phyloP scores from a whole-genome alignment of 2,113 vertebrate genomes.

The Arenaria interpres region DNA sequence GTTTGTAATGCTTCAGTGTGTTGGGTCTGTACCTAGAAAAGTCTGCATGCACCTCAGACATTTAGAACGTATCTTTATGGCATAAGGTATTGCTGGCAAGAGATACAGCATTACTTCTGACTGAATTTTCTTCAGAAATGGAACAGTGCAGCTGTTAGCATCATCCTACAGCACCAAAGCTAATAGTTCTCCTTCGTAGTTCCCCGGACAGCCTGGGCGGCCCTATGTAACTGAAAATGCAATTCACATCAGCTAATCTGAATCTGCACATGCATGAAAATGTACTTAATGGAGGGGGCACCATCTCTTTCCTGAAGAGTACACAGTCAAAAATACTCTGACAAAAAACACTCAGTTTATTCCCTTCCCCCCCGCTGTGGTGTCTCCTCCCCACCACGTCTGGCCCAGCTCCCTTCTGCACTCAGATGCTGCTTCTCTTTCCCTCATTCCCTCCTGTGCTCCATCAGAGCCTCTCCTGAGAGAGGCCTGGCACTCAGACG shows the following conservation, averaged over 20 bases:
- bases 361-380: not conserved
- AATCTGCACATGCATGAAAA: not conserved
- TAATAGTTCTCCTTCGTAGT: not conserved
- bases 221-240: not conserved
- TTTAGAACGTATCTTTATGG: not conserved
- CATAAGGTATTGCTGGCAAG: not conserved
- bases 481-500: not conserved
- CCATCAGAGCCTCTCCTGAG: not conserved
- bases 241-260: not conserved
- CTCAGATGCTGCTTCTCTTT: not conserved
- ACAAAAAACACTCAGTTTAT: not conserved
- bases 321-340: not conserved
- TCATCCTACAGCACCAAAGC: not conserved
- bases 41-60: not conserved
- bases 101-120: not conserved
- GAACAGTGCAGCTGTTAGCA: not conserved
- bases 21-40: not conserved
- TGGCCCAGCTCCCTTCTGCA: not conserved
- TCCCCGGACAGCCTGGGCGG: not conserved
- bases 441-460: not conserved
- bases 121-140: not conserved
- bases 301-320: not conserved
- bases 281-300: not conserved
- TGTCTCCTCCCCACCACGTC: accelerated
- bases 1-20: not conserved